Evolutionary conservation across 1,140 invertebrate genomes (phyloP).

Genomic region (Ladona fulva): DNA sequence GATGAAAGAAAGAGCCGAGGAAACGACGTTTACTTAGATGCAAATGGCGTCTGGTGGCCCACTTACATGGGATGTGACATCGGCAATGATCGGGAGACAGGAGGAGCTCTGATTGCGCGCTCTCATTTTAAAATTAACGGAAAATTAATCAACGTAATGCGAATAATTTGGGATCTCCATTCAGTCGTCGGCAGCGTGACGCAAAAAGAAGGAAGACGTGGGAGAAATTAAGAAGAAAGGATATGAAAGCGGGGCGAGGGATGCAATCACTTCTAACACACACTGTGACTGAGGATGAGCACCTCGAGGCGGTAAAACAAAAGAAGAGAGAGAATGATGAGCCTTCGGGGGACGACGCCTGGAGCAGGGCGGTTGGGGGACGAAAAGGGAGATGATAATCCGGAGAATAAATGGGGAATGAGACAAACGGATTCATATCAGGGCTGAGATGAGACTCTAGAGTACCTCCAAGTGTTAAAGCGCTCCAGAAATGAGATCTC

Average conservation of each 20-base stretch:
- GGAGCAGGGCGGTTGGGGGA: conserved; percentile 28
- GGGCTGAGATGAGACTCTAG: too few relatives aligned
- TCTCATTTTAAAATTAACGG: neutral
- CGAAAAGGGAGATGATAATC: conserved; percentile 21
- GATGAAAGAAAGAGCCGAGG: too few relatives aligned
- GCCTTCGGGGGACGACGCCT: conserved; percentile 24
- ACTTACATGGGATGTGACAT: neutral
- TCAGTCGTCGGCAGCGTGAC: neutral
- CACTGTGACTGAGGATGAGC: neutral
- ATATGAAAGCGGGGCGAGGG: neutral
- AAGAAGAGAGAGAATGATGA: neutral
- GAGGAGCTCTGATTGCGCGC: neutral
- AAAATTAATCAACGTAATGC: neutral
- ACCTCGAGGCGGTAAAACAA: neutral
- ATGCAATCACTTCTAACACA: neutral
- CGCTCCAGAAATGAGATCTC: too few relatives aligned
- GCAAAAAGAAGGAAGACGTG: neutral
- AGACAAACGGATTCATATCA: conserved; percentile 11
- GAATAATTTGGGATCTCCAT: neutral
- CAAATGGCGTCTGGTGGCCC: too few relatives aligned
- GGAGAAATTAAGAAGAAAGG: neutral
- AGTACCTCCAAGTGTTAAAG: too few relatives aligned
- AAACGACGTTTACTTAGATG: too few relatives aligned
- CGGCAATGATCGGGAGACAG: neutral
- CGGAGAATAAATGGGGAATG: conserved; percentile 18